A percentile compares a stretch with the other conserved stretches of the same genome.
Evolutionary conservation across 2,797 vertebrate species (phyloP).

Genomic region (Aeoliscus strigatus): DNA sequence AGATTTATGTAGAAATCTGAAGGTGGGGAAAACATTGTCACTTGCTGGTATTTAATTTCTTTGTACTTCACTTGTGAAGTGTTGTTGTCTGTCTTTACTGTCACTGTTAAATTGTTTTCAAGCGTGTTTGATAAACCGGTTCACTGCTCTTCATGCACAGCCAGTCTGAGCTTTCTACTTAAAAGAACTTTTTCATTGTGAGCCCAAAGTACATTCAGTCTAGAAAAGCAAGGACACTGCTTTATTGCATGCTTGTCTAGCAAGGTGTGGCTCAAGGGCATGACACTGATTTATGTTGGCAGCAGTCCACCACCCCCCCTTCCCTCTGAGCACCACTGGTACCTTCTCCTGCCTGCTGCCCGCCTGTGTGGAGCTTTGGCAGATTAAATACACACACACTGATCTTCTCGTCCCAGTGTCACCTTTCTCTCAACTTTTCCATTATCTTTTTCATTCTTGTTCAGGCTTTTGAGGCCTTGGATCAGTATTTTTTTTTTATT

Average conservation of each 20-base stretch:
- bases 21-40: no score
- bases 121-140: no score
- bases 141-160: no score
- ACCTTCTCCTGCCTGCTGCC: slow-evolving; percentile 28
- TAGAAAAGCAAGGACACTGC: slow-evolving; percentile 12
- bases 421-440: slow-evolving; percentile 35
- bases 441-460: slow-evolving; percentile 18
- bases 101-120: no score
- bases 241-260: slow-evolving; percentile 3
- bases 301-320: slow-evolving; percentile 22
- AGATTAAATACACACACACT: slow-evolving; percentile 33
- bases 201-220: slow-evolving; percentile 10
- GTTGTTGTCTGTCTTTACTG: no score
- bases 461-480: no score
- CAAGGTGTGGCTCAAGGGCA: slow-evolving; percentile 50
- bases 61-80: no score
- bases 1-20: no score
- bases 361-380: slow-evolving; percentile 27
- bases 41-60: no score
- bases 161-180: no score
- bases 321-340: slow-evolving; percentile 19
- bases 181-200: slow-evolving; percentile 3
- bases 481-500: slow-evolving; percentile 13
- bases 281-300: slow-evolving; percentile 52
- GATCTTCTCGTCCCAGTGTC: slow-evolving; percentile 50